Conservation (phyloP, 2,888 invertebrate genomes). For the Furcula furcula region DNA sequence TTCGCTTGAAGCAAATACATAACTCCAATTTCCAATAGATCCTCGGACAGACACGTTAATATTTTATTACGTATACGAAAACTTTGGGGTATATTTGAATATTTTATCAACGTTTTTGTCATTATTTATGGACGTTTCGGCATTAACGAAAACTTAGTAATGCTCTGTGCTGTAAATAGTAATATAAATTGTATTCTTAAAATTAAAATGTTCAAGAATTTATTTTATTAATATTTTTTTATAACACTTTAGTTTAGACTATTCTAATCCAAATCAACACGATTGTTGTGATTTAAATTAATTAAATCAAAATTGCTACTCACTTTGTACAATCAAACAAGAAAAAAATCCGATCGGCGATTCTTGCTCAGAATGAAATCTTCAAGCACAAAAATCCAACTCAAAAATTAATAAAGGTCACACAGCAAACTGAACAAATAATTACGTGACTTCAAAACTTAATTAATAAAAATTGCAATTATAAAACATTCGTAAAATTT, state of each 20-base stretch:
- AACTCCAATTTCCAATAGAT: slow-evolving; percentile 33
- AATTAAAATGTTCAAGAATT: too few relatives aligned
- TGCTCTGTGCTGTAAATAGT: too few relatives aligned
- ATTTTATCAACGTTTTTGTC: slow-evolving; percentile 31
- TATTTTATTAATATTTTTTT: background rate
- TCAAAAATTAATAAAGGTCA: slow-evolving; percentile 48
- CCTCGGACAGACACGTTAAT: slow-evolving; percentile 42
- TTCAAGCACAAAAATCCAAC: slow-evolving; percentile 42
- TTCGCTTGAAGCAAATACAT: slow-evolving; percentile 33
- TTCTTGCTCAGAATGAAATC: slow-evolving; percentile 35
- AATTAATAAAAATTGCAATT: slow-evolving; percentile 36
- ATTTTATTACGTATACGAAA: slow-evolving; percentile 48
- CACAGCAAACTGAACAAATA: slow-evolving; percentile 49
- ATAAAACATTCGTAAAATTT: slow-evolving; percentile 53
- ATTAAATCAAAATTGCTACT: slow-evolving; percentile 19
- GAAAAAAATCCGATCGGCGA: slow-evolving; percentile 35
- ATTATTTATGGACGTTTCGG: slow-evolving; percentile 20
- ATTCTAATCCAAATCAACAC: too few relatives aligned
- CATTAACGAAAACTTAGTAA: slow-evolving; percentile 11
- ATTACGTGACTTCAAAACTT: too few relatives aligned
- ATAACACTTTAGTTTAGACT: too few relatives aligned
- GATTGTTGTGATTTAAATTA: background rate
- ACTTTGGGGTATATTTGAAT: slow-evolving; percentile 47
- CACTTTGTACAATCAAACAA: slow-evolving; percentile 28
- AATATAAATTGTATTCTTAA: too few relatives aligned